A percentile compares a stretch with the other conserved stretches of the same genome.
Conservation (phyloP, 1,140 invertebrate genomes). For the Patella vulgata region DNA sequence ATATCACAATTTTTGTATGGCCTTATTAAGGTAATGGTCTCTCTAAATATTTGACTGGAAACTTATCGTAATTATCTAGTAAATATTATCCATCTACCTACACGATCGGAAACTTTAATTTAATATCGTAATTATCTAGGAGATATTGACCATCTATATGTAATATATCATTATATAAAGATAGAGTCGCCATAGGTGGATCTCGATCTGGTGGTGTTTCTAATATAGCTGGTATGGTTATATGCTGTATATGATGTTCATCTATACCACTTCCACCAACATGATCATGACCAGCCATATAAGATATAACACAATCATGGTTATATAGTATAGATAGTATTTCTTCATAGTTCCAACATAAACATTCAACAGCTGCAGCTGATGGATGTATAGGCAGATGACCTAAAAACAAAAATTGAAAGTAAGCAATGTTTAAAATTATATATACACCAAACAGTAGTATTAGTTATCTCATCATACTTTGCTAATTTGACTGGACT, state of each 20-base stretch:
- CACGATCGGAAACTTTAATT: too few species aligned
- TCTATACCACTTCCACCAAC: conserved; percentile 51
- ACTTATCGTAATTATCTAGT: too few species aligned
- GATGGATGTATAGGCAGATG: background rate
- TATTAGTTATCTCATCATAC: background rate
- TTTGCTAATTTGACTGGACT: background rate
- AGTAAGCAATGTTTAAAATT: background rate
- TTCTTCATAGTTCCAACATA: conserved; percentile 62
- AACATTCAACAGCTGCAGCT: conserved; percentile 13
- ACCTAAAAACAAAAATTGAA: conserved; percentile 12
- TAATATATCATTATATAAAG: too few species aligned
- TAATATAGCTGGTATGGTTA: conserved; percentile 56
- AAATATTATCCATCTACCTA: too few species aligned
- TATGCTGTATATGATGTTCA: conserved; percentile 55
- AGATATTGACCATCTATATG: too few species aligned
- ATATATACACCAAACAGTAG: background rate
- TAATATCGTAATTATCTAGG: too few species aligned
- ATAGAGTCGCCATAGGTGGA: too few species aligned
- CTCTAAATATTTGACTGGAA: too few species aligned
- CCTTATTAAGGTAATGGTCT: too few species aligned
- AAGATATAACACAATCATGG: conserved; percentile 50
- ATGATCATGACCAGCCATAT: conserved; percentile 62
- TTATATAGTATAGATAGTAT: conserved; percentile 48
- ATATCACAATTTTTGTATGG: too few species aligned
- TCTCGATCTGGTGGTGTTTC: conserved; percentile 49